Percentiles rank a stretch among this genome's conserved stretches.
Conservation (phyloP, 2,113 vertebrate species). For the Carollia perspicillata region DNA sequence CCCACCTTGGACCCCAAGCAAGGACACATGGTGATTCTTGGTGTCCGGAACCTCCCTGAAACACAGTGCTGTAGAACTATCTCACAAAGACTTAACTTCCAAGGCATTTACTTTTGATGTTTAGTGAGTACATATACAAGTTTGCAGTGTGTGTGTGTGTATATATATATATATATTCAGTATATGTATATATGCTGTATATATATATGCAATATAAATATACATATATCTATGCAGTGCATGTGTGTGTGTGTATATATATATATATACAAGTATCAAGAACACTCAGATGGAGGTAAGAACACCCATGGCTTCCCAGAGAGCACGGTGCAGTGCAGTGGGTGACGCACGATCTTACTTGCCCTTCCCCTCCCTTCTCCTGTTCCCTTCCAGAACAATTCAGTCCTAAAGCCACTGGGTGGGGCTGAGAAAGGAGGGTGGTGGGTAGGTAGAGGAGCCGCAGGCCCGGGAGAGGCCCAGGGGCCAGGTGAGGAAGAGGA, state of each 20-base stretch:
- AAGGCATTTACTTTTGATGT: neutral
- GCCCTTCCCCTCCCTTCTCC: neutral
- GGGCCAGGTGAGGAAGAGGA: neutral
- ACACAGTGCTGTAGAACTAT: neutral
- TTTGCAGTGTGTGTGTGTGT: too few species aligned
- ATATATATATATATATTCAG: too few species aligned
- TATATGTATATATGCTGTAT: too few species aligned
- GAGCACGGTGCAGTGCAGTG: too few species aligned
- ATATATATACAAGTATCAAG: too few species aligned
- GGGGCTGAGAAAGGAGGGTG: neutral
- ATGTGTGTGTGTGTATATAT: too few species aligned
- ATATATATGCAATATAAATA: too few species aligned
- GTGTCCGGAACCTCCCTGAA: neutral
- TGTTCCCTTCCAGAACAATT: neutral
- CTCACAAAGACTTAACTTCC: neutral
- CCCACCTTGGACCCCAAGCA: neutral
- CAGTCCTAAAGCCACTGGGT: neutral
- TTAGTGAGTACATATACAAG: neutral
- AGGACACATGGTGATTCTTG: fast-evolving
- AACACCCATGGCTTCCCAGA: neutral
- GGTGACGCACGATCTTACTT: neutral
- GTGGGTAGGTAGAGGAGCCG: fast-evolving
- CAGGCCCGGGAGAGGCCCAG: neutral
- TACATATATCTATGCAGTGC: too few species aligned
- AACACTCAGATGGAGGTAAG: too few species aligned